Evolutionary conservation across 2,113 vertebrate genomes (phyloP).

Genomic region (Mustela nigripes): DNA sequence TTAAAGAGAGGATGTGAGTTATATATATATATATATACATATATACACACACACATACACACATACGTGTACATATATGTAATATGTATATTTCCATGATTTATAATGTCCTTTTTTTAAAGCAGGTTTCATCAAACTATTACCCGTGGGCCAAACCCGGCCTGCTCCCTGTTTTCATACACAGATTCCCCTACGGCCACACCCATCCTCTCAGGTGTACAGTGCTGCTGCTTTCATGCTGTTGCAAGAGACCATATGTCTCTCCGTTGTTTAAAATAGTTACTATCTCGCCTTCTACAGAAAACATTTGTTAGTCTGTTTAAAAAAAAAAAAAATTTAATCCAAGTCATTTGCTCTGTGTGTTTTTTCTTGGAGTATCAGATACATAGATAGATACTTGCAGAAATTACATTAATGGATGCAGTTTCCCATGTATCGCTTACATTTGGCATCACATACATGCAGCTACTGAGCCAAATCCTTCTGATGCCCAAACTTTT

Average conservation of each 20-base stretch:
- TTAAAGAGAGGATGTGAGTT: background rate
- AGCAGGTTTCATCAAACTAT: background rate
- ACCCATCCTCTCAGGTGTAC: background rate
- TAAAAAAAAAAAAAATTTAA: background rate
- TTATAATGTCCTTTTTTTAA: background rate
- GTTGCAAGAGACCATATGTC: background rate
- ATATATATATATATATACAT: background rate
- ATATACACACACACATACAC: rapidly evolving
- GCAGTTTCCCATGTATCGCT: background rate
- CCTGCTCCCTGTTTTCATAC: background rate
- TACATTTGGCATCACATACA: background rate
- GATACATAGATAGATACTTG: background rate
- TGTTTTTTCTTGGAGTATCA: background rate
- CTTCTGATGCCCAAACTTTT: background rate
- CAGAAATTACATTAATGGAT: background rate
- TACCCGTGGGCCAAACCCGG: background rate
- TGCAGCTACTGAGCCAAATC: background rate
- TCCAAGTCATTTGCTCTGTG: background rate
- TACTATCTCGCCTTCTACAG: background rate
- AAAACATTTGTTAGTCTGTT: background rate
- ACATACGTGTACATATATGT: too few species aligned
- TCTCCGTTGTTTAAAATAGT: background rate
- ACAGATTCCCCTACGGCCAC: background rate
- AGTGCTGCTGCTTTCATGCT: background rate
- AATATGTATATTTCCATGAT: too few species aligned